These are phyloP conservation scores for Anabas testudineus DNA, from an alignment of 2,797 vertebrate species.

Conservation along the genomic window DNA sequence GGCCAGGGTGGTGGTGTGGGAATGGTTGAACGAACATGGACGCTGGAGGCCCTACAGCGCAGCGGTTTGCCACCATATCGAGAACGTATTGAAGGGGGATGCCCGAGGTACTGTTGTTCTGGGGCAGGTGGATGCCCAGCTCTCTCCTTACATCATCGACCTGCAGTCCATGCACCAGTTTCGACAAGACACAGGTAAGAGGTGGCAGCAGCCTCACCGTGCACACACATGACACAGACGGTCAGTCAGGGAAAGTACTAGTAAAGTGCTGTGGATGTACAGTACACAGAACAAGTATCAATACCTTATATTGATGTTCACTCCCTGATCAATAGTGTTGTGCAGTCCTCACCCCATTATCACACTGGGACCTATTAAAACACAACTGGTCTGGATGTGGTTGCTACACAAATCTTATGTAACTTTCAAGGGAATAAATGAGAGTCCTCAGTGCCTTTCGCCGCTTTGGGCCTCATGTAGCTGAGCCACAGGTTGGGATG, in stretches of 20 bases:
- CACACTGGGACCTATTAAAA: slow-evolving; percentile 16
- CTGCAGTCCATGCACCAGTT: slow-evolving; percentile 99
- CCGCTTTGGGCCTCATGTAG: slow-evolving; percentile 8
- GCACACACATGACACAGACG: not conserved
- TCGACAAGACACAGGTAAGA: slow-evolving; percentile 96
- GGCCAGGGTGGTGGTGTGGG: slow-evolving; percentile 97
- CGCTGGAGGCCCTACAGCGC: slow-evolving; percentile 96
- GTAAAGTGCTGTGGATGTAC: not conserved
- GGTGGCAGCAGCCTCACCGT: not conserved
- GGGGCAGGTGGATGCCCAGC: slow-evolving; percentile 93
- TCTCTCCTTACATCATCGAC: slow-evolving; percentile 95
- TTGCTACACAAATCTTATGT: slow-evolving; percentile 33
- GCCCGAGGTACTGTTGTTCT: slow-evolving; percentile 91
- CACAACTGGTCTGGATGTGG: slow-evolving; percentile 12
- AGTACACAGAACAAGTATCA: not conserved
- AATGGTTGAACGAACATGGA: slow-evolving; percentile 96
- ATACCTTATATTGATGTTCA: not conserved
- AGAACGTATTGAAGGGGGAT: slow-evolving; percentile 93
- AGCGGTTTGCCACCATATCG: slow-evolving; percentile 94
- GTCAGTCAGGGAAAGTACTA: not conserved
- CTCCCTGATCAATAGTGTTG: not conserved
- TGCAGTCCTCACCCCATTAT: not conserved
- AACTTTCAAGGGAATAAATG: slow-evolving; percentile 41
- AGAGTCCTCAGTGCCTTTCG: slow-evolving; percentile 17
- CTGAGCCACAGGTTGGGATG: slow-evolving; percentile 63